Conservation (phyloP, 2,888 invertebrate species). For the Orthosia cruda region DNA sequence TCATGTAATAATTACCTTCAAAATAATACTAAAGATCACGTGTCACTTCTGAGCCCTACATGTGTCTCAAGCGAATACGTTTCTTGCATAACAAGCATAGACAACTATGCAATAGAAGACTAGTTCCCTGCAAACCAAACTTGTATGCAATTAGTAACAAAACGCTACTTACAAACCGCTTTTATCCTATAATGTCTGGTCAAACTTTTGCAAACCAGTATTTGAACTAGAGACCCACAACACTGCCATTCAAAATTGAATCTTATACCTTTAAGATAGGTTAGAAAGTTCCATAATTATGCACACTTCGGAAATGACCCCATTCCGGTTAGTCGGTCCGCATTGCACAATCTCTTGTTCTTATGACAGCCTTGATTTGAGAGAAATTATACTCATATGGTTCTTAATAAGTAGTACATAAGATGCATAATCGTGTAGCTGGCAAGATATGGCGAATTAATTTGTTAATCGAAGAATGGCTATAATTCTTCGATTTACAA, state of each 20-base stretch:
- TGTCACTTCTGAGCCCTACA: slow-evolving; percentile 21
- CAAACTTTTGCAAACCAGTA: slow-evolving; percentile 63
- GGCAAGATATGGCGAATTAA: slow-evolving; percentile 42
- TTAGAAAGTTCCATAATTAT: slow-evolving; percentile 28
- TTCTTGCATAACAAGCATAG: slow-evolving; percentile 18
- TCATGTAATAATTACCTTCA: not conserved
- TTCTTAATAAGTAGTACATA: slow-evolving; percentile 39
- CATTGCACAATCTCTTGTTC: slow-evolving; percentile 75
- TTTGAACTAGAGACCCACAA: slow-evolving; percentile 38
- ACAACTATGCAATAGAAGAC: slow-evolving; percentile 32
- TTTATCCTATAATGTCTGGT: slow-evolving; percentile 53
- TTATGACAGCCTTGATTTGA: slow-evolving; percentile 68
- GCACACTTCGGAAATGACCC: slow-evolving; percentile 78
- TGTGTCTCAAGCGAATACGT: slow-evolving; percentile 3
- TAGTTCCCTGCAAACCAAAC: slow-evolving; percentile 14
- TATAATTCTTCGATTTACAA: no score
- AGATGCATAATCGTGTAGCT: slow-evolving; percentile 35
- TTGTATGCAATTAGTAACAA: slow-evolving; percentile 42
- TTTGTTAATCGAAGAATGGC: slow-evolving; percentile 53
- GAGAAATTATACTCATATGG: slow-evolving; percentile 62
- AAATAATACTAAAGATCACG: slow-evolving; percentile 11
- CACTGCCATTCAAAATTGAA: slow-evolving; percentile 27
- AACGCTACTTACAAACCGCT: slow-evolving; percentile 53
- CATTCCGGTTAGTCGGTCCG: slow-evolving; percentile 72
- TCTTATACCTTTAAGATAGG: not conserved